phyloP scores from a whole-genome alignment of 2,797 vertebrate species.

The Semotilus atromaculatus region DNA sequence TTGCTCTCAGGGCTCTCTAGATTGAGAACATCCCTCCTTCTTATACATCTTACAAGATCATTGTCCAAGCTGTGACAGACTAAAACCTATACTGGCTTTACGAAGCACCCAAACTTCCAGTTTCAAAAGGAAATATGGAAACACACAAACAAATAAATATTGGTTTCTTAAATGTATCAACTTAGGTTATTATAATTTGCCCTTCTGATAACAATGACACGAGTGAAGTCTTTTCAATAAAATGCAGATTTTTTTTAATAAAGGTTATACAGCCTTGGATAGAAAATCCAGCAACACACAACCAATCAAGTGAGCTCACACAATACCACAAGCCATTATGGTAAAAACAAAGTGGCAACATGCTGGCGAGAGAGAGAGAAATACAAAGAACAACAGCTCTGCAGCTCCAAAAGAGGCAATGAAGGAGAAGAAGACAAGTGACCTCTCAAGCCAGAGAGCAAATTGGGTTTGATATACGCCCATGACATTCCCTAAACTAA shows the following conservation, averaged over 20 bases:
- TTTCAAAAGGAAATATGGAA: not conserved
- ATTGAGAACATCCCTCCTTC: not conserved
- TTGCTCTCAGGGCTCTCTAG: not conserved
- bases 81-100: not conserved
- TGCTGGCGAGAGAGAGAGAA: constrained; percentile 19
- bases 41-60: not conserved
- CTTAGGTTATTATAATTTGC: not conserved
- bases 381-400: constrained; percentile 27
- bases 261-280: not conserved
- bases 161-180: not conserved
- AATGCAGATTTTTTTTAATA: not conserved
- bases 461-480: constrained; percentile 84
- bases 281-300: not conserved
- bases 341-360: constrained; percentile 15
- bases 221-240: not conserved
- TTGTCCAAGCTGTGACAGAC: not conserved
- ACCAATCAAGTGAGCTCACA: constrained; percentile 7
- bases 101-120: not conserved
- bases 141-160: not conserved
- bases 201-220: not conserved
- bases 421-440: constrained; percentile 59
- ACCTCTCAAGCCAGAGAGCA: constrained; percentile 71
- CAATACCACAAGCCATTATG: constrained; percentile 11
- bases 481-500: constrained; percentile 84
- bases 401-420: constrained; percentile 22